Percentiles rank a stretch among this genome's conserved stretches.
Evolutionary conservation across 2,888 invertebrate species (phyloP).

Genomic region (Agrypnus murinus): DNA sequence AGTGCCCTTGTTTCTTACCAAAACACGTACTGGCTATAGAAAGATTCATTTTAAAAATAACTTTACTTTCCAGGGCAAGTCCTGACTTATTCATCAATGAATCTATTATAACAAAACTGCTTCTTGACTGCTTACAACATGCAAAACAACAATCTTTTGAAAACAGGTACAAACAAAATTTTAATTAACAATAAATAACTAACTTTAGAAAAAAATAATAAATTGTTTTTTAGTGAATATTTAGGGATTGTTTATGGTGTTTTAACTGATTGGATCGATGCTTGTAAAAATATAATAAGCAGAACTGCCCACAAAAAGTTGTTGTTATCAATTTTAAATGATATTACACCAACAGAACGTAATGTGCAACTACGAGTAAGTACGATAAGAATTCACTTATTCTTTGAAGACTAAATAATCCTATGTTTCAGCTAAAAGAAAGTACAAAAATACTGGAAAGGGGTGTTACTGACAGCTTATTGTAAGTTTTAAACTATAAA

Average conservation of each 20-base stretch:
- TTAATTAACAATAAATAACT: conserved; percentile 1
- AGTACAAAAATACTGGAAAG: too few relatives aligned
- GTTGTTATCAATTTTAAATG: conserved; percentile 44
- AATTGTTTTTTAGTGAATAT: conserved; percentile 48
- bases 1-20: too few relatives aligned
- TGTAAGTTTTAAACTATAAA: too few relatives aligned
- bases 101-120: conserved; percentile 50
- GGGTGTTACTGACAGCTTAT: too few relatives aligned
- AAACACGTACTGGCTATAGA: too few relatives aligned
- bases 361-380: conserved; percentile 49
- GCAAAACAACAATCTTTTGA: conserved; percentile 43
- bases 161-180: conserved; percentile 29
- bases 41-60: too few relatives aligned
- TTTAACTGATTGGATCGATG: conserved; percentile 48
- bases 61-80: conserved; percentile 51
- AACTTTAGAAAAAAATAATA: not conserved
- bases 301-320: conserved; percentile 47
- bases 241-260: conserved; percentile 47
- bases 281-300: conserved; percentile 46
- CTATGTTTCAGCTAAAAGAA: too few relatives aligned
- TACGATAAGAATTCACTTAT: too few relatives aligned
- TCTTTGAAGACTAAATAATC: too few relatives aligned
- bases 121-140: conserved; percentile 52
- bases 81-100: conserved; percentile 53
- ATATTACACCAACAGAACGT: conserved; percentile 45